Conservation (phyloP, 2,888 invertebrate genomes). For the Drosophila pseudotakahashii region DNA sequence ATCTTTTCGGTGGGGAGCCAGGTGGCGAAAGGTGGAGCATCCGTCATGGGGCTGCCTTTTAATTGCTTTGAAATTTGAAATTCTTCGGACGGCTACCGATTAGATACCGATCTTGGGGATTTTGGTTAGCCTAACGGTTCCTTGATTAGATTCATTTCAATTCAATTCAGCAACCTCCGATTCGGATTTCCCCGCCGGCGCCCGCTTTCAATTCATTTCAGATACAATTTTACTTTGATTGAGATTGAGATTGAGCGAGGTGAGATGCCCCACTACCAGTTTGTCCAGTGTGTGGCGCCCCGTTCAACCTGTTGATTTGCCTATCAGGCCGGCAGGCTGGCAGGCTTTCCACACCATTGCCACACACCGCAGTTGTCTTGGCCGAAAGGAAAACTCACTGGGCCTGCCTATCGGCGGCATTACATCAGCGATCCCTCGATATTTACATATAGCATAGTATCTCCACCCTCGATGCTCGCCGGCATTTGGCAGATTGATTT, state of each 20-base stretch:
- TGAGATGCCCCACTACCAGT: conserved; percentile 57
- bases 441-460: conserved; percentile 59
- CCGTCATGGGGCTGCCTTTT: conserved; percentile 61
- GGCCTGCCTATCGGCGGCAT: conserved; percentile 62
- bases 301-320: conserved; percentile 75
- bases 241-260: conserved; percentile 59
- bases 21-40: conserved; percentile 35
- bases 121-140: conserved; percentile 59
- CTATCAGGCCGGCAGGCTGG: conserved; percentile 53
- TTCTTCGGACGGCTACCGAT: conserved; percentile 55
- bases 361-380: conserved; percentile 30
- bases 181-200: conserved; percentile 12
- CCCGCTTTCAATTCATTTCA: conserved; percentile 44
- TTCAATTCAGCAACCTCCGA: conserved; percentile 38
- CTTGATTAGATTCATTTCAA: conserved; percentile 67
- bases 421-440: conserved; percentile 68
- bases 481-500: conserved; percentile 67
- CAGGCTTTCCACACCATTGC: conserved; percentile 45
- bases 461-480: conserved; percentile 15
- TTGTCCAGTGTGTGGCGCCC: conserved; percentile 63
- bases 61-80: conserved; percentile 74
- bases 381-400: conserved; percentile 50
- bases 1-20: conserved; percentile 18
- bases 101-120: conserved; percentile 57
- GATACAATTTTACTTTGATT: conserved; percentile 62